Evolutionary conservation across 2,888 invertebrate genomes (phyloP).

Genomic region (Disparrhopalites patrizii): DNA sequence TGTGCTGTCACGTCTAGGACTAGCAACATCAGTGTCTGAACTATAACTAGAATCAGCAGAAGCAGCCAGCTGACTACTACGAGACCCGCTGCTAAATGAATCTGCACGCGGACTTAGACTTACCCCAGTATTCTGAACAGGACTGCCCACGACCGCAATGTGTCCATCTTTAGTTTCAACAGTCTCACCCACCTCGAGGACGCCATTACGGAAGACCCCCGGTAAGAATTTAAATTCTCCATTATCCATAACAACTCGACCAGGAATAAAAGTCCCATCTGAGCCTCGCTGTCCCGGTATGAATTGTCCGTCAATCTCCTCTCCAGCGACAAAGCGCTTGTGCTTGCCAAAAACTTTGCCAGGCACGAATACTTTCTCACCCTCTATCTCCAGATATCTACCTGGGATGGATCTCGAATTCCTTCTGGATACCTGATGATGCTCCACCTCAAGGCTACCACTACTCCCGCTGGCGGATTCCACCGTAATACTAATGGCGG

Average conservation of each 20-base stretch:
- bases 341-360: conserved; percentile 64
- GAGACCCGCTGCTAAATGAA: not conserved
- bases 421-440: not conserved
- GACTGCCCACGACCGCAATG: conserved; percentile 20
- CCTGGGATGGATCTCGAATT: conserved; percentile 14
- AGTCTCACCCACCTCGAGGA: conserved; percentile 24
- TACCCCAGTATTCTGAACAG: conserved; percentile 12
- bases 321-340: conserved; percentile 51
- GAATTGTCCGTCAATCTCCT: conserved; percentile 62
- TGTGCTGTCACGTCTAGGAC: not conserved
- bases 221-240: conserved; percentile 53
- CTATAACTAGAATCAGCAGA: conserved; percentile 11
- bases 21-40: conserved; percentile 8
- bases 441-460: not conserved
- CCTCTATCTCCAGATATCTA: conserved; percentile 8
- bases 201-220: conserved; percentile 30
- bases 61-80: conserved; percentile 19
- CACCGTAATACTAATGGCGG: conserved; percentile 4
- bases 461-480: not conserved
- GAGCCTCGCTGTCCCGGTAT: conserved; percentile 63
- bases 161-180: conserved; percentile 39
- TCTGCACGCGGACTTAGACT: not conserved
- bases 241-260: conserved; percentile 55
- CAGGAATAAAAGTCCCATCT: conserved; percentile 60
- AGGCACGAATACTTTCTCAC: conserved; percentile 57